phyloP scores from a whole-genome alignment of 2,797 vertebrate genomes.

The Menidia menidia region DNA sequence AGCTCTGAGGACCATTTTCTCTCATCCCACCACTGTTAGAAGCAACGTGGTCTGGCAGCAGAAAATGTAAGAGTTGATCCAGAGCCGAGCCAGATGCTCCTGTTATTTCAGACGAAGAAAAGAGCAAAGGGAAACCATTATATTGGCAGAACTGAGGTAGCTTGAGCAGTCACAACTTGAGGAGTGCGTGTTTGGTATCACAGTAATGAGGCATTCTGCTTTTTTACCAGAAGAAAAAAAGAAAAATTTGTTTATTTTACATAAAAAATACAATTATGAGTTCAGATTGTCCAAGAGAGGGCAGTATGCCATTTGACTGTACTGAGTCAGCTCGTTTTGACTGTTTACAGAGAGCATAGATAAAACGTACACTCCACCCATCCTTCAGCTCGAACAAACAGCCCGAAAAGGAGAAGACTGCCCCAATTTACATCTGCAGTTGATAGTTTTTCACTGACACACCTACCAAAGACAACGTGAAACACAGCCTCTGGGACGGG shows the following conservation, averaged over 20 bases:
- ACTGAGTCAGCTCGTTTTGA: conserved; percentile 19
- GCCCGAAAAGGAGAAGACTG: conserved; percentile 7
- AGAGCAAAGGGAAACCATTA: conserved; percentile 19
- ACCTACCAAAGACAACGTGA: conserved; percentile 13
- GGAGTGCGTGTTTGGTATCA: conserved; percentile 27
- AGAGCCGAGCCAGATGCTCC: conserved; percentile 35
- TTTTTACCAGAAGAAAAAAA: conserved; percentile 23
- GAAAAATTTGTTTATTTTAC: conserved; percentile 7
- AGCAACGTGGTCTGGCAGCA: conserved; percentile 14
- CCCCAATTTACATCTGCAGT: conserved; percentile 22
- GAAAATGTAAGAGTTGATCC: conserved; percentile 10
- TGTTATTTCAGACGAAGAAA: conserved; percentile 55
- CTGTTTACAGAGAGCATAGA: conserved; percentile 33
- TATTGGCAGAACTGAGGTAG: conserved; percentile 28
- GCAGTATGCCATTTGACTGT: conserved; percentile 59
- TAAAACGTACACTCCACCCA: conserved; percentile 8
- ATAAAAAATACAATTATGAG: conserved; percentile 24
- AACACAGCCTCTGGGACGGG: neutral
- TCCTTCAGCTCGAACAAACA: conserved; percentile 19
- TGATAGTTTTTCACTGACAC: conserved; percentile 10
- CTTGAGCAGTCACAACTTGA: conserved; percentile 8
- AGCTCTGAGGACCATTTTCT: conserved; percentile 50
- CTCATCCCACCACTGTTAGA: conserved; percentile 29
- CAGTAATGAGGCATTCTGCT: conserved; percentile 38
- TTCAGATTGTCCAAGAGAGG: conserved; percentile 69